Evolutionary conservation across 1,140 invertebrate species (phyloP).

Genomic region (Diuraphis noxia): DNA sequence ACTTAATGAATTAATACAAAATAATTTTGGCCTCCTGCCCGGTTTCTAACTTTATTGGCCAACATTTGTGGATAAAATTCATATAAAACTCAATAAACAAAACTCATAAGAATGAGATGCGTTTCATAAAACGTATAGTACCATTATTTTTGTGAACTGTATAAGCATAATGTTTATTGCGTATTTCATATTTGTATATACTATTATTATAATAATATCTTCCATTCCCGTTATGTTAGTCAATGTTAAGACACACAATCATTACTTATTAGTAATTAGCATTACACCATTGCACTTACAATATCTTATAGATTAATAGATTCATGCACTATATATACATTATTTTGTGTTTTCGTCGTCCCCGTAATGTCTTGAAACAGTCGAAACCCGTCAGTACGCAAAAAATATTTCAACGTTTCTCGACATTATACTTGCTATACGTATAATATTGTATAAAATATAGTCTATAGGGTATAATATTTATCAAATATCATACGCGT

Average conservation of each 20-base stretch:
- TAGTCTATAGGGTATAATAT: background rate
- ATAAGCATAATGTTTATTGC: background rate
- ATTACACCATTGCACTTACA: constrained; percentile 4
- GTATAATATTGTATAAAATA: background rate
- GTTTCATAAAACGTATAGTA: background rate
- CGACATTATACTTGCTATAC: background rate
- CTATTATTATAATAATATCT: background rate
- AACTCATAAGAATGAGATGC: background rate
- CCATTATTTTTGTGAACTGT: background rate
- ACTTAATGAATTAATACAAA: background rate
- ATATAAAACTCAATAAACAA: too few relatives aligned
- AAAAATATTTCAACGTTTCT: background rate
- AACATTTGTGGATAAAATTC: background rate
- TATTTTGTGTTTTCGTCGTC: background rate
- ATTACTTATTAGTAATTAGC: background rate
- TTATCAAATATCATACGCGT: background rate
- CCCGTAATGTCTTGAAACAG: background rate
- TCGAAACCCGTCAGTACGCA: background rate
- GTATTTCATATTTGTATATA: background rate
- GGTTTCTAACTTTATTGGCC: background rate
- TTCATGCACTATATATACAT: background rate
- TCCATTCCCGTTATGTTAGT: background rate
- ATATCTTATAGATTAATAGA: background rate
- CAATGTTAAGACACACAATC: background rate
- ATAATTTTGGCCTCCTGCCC: background rate